These are phyloP conservation scores for Vireo altiloquus DNA, from an alignment of 2,113 vertebrate genomes.

Conservation along the genomic window DNA sequence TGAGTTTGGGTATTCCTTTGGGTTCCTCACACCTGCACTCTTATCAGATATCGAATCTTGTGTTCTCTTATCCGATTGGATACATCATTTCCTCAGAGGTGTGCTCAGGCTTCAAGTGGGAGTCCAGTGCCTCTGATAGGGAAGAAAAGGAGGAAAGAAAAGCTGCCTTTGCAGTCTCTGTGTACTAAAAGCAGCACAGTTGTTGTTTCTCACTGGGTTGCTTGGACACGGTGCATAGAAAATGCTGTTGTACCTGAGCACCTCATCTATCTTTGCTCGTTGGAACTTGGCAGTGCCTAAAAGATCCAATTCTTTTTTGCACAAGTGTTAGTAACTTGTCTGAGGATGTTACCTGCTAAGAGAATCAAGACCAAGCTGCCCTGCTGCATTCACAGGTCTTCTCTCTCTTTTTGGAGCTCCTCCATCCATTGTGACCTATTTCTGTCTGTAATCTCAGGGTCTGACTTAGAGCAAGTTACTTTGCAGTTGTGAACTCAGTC, in stretches of 20 bases:
- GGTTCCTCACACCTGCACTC: not conserved
- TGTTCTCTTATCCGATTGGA: accelerated
- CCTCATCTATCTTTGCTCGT: not conserved
- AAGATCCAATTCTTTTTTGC: not conserved
- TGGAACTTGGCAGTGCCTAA: not conserved
- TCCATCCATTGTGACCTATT: not conserved
- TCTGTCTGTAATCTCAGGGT: not conserved
- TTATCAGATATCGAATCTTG: accelerated
- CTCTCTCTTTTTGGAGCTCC: not conserved
- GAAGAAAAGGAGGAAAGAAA: not conserved
- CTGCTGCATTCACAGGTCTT: not conserved
- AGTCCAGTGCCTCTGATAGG: not conserved
- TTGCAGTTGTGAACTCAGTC: not conserved
- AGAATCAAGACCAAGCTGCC: not conserved
- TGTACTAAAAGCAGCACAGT: not conserved
- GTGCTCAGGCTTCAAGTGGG: not conserved
- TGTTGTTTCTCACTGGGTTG: not conserved
- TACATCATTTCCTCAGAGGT: not conserved
- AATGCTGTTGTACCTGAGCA: not conserved
- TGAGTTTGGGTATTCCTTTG: not conserved
- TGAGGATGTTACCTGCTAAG: not conserved
- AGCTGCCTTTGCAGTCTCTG: not conserved
- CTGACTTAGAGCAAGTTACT: not conserved
- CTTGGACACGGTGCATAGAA: not conserved
- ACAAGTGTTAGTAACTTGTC: not conserved